Evolutionary conservation across 2,797 vertebrate genomes (phyloP).

Genomic region (Ctenochaetus hawaiiensis): DNA sequence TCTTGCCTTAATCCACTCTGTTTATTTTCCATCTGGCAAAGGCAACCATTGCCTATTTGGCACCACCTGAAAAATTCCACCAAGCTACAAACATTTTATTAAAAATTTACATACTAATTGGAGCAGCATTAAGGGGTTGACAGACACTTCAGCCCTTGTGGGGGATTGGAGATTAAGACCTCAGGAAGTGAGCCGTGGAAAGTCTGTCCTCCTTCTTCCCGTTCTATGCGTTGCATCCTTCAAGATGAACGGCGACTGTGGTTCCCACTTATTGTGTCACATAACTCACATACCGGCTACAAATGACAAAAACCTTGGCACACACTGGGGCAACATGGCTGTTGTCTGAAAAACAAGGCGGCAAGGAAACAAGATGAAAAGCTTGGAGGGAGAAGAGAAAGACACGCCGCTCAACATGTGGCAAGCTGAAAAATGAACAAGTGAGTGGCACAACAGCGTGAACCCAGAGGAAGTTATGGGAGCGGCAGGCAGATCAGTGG

Average conservation of each 20-base stretch:
- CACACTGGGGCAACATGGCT: not conserved
- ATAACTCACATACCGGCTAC: not conserved
- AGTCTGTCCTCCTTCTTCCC: constrained; percentile 27
- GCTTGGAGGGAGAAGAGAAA: constrained; percentile 12
- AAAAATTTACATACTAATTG: constrained; percentile 80
- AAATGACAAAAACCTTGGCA: constrained; percentile 24
- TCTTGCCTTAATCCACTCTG: constrained; percentile 36
- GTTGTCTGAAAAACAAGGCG: constrained; percentile 17
- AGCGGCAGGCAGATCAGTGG: constrained; percentile 62
- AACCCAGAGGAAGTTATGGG: constrained; percentile 68
- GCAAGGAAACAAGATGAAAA: constrained; percentile 11
- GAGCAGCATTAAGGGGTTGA: constrained; percentile 62
- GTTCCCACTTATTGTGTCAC: constrained; percentile 28
- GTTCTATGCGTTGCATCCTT: constrained; percentile 8
- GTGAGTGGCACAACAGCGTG: constrained; percentile 38
- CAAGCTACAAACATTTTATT: constrained; percentile 52
- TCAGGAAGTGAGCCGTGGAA: constrained; percentile 43
- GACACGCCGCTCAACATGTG: constrained; percentile 28
- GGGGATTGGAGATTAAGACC: constrained; percentile 67
- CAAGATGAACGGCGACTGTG: constrained; percentile 6
- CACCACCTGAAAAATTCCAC: constrained; percentile 69
- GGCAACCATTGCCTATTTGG: constrained; percentile 47
- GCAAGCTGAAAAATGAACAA: constrained; percentile 47
- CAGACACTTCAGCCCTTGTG: constrained; percentile 59
- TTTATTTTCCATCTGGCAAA: constrained; percentile 49